phyloP scores from a whole-genome alignment of 2,888 invertebrate genomes.

The Lycophotia porphyrea region DNA sequence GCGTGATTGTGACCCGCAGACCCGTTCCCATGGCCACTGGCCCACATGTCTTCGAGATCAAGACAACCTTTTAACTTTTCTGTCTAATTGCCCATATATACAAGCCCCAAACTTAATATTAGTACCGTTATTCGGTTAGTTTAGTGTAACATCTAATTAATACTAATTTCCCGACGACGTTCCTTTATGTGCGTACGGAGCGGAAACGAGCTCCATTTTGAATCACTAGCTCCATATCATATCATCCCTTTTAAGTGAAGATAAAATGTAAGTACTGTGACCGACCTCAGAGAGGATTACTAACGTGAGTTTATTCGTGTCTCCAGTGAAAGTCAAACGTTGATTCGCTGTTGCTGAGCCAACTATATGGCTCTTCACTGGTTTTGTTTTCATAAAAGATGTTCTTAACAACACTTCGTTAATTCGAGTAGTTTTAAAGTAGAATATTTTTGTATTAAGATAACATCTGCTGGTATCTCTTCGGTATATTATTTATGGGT shows the following conservation, averaged over 20 bases:
- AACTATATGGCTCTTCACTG: conserved; percentile 24
- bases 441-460: conserved; percentile 47
- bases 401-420: conserved; percentile 34
- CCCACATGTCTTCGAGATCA: conserved; percentile 30
- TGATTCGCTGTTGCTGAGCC: conserved; percentile 50
- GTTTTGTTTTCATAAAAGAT: conserved; percentile 38
- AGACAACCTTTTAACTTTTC: conserved; percentile 52
- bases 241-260: conserved; percentile 46
- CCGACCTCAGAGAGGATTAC: conserved; percentile 46
- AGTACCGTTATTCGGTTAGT: conserved; percentile 48
- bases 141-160: conserved; percentile 64
- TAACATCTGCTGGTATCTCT: conserved; percentile 33
- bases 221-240: conserved; percentile 55
- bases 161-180: conserved; percentile 51
- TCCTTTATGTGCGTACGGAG: conserved; percentile 33
- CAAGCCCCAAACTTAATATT: conserved; percentile 57
- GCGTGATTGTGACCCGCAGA: conserved; percentile 49
- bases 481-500: conserved; percentile 44
- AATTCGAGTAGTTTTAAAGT: conserved; percentile 25
- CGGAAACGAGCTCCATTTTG: conserved; percentile 57
- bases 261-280: conserved; percentile 64
- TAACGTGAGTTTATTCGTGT: conserved; percentile 56
- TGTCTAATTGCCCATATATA: conserved; percentile 61
- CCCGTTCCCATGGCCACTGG: neutral
- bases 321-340: conserved; percentile 62